Evolutionary conservation across 2,797 vertebrate species (phyloP), one percentile per base, ranked within the genome.

Genomic region (Carcharodon carcharias): DNA sequence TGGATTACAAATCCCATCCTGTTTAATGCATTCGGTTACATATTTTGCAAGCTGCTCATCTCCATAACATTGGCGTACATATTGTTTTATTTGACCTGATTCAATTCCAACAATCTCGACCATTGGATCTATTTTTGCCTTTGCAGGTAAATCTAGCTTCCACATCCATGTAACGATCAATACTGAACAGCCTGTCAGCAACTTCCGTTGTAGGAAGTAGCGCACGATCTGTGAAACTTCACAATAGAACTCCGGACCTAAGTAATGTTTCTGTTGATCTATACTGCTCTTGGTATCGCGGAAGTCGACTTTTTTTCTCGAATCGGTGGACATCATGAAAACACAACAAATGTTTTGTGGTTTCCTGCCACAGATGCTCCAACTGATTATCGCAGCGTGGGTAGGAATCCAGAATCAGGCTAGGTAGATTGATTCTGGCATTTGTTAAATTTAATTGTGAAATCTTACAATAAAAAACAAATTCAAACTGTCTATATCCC

Each of bases 21-120:
- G 1, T 0, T 45, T 14, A 82, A 82, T 21, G 0, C 3, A 82
- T 16, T 82, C n/a, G 0, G 35, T 96, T 3, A 97, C 97, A 58
- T 82, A 96, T 23, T 96, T 96, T 61, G 97, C 97, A 91, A 96
- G 31, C 1, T 50, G n/a, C 1, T 58, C 91, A 35, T 98, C 97
- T 0, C 88, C n/a, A 11, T 98, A 98, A 96, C 98, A 98, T 50
- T 28, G 58, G 0, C 96, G 95, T 45, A 98, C 97, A 65, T 97
- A 98, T 7, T 63, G 96, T 56, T 97, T 96, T 96, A 97, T 97
- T 82, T 98, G 98, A 1, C 96, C 96, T 35, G 97, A 97, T 67
- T 97, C 97, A 96, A 98, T 98, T 0, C 98, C 98, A 77, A 97
- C 92, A 40, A 98, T 95, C 4, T 97, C 96, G 12, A 97, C 96